Evolutionary conservation across 2,113 vertebrate genomes (phyloP), one percentile per base, ranked within the genome.

Genomic region (Seriola dumerili): DNA sequence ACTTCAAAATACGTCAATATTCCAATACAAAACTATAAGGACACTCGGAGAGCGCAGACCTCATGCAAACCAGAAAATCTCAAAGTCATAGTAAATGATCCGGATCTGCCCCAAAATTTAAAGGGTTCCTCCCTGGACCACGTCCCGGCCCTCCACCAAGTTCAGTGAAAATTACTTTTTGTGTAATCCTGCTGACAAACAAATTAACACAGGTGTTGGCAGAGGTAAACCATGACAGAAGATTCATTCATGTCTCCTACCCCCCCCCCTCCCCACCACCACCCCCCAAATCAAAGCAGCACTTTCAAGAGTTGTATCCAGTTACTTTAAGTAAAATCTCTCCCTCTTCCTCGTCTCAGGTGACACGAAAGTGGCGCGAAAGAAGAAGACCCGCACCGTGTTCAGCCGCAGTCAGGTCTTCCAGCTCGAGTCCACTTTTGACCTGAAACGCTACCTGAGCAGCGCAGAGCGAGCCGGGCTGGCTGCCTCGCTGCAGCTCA

Each of bases 301-400:
- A 40, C 34, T 42, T 29, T 46, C 8, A 29, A 4, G 17, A n/a
- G n/a, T 19, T 32, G 8, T 16, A n/a, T 12, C 21, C 7, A 42
- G 8, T 32, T 66, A 21, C 54, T 42, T 46, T 59, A 7, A 67
- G 7, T 46, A 11, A 62, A 36, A 25, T 8, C 6, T 5, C 34
- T 42, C 19, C 55, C 1, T 10, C 40, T 17, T 64, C n/a, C 40
- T 66, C 16, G 4, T 77, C 75, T 46, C 61, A 93, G 92, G 79
- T 44, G 91, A 91, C 6, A 17, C 63, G 4, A 94, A 90, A 77
- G 55, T 85, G 25, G 67, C 68, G 1, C 93, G 96, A 7, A 97
- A 96, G 92, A 97, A 97, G 92, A 97, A 97, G 88, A 97, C 96
- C 1, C 96, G 96, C 73, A 97, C 96, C 0, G 96, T 97, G 11